These are phyloP conservation scores for Embiotoca jacksoni DNA, from an alignment of 2,113 vertebrate genomes.

Conservation along the genomic window DNA sequence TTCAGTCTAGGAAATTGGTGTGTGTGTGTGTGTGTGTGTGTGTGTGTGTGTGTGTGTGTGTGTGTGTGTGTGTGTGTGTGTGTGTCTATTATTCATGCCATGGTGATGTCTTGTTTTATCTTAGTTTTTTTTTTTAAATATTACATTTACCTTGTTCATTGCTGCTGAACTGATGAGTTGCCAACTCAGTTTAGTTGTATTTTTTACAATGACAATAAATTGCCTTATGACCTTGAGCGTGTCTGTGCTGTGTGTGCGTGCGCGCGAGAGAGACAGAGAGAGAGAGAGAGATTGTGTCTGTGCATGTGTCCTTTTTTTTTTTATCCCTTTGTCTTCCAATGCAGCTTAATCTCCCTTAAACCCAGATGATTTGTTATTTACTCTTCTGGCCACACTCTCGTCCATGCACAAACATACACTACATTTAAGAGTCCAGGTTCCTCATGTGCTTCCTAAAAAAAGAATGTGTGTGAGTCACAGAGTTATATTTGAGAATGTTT, in stretches of 20 bases:
- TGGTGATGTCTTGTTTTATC: no score
- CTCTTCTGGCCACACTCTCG: not conserved
- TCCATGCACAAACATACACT: slow-evolving; percentile 19
- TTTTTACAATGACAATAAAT: no score
- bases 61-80: slow-evolving; percentile 16
- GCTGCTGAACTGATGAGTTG: no score
- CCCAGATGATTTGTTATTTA: slow-evolving; percentile 60
- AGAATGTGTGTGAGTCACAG: no score
- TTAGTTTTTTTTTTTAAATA: no score
- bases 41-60: slow-evolving; percentile 46
- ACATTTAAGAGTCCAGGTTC: not conserved
- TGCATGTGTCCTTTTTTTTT: slow-evolving; percentile 27
- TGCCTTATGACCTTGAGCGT: no score
- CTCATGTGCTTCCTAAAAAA: no score
- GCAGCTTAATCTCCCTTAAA: slow-evolving; percentile 73
- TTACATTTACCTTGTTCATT: no score
- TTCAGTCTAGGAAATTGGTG: slow-evolving; percentile 35
- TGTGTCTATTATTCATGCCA: not conserved
- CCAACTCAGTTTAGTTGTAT: no score
- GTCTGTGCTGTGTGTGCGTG: no score
- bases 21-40: slow-evolving; percentile 16
- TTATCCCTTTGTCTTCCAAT: slow-evolving; percentile 63
- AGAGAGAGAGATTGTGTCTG: not conserved
- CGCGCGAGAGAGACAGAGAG: no score
- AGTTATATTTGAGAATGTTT: no score